These are phyloP conservation scores for Crossaster papposus DNA, from an alignment of 53 echinoderm and acorn worm species.

Conservation along the genomic window DNA sequence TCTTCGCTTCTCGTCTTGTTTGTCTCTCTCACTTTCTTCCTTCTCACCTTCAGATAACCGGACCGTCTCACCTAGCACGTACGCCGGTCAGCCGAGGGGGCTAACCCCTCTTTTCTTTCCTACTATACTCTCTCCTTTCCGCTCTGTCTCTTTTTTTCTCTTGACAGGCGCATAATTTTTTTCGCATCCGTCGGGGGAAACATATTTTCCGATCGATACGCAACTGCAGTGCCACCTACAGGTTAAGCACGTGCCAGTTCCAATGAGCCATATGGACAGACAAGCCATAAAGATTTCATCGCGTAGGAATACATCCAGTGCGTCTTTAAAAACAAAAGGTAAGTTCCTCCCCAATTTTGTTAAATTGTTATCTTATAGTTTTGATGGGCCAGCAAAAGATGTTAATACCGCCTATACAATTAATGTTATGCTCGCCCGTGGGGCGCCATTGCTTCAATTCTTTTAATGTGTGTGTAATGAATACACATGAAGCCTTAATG, in stretches of 20 bases:
- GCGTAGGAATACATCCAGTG: not conserved
- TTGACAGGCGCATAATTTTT: slow-evolving; percentile 57
- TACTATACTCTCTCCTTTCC: not conserved
- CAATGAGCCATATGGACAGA: slow-evolving; percentile 44
- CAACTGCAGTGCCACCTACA: slow-evolving; percentile 46
- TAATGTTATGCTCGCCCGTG: not conserved
- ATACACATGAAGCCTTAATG: not conserved
- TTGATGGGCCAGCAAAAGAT: not conserved
- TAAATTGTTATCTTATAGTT: not conserved
- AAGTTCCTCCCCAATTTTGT: not conserved
- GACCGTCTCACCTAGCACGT: slow-evolving; percentile 43
- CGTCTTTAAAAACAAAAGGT: not conserved
- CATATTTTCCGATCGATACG: slow-evolving; percentile 49
- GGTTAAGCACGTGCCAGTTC: slow-evolving; percentile 49
- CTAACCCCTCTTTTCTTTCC: not conserved
- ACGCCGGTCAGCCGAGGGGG: slow-evolving; percentile 23
- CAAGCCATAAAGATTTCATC: not conserved
- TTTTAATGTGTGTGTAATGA: not conserved
- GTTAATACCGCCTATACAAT: not conserved
- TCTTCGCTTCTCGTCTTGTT: not conserved
- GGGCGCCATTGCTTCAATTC: not conserved
- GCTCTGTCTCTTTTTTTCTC: not conserved
- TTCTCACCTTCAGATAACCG: not conserved
- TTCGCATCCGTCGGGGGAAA: slow-evolving; percentile 42
- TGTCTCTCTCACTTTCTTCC: not conserved